Evolutionary conservation across 2,113 vertebrate species (phyloP).

Genomic region (Scomber colias): DNA sequence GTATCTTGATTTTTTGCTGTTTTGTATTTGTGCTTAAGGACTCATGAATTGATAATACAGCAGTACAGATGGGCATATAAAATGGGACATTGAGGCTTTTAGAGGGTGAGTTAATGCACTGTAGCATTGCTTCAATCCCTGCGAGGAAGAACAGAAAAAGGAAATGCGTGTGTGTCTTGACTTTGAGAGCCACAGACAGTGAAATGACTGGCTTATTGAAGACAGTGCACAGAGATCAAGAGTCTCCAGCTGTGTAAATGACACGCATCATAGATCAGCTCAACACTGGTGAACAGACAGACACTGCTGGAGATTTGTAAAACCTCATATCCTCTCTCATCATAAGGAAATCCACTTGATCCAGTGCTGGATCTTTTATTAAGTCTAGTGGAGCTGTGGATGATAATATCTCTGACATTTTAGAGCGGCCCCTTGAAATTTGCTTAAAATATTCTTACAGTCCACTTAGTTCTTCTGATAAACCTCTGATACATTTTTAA

Average conservation of each 20-base stretch:
- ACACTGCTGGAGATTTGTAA: slow-evolving; percentile 39
- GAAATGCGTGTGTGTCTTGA: too few relatives aligned
- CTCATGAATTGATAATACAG: too few relatives aligned
- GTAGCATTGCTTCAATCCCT: too few relatives aligned
- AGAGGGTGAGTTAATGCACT: too few relatives aligned
- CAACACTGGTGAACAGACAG: slow-evolving; percentile 32
- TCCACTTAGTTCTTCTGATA: slow-evolving; percentile 14
- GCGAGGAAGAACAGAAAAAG: too few relatives aligned
- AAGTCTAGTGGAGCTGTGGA: not conserved
- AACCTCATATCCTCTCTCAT: slow-evolving; percentile 26
- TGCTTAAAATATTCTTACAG: too few relatives aligned
- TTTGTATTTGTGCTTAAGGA: too few relatives aligned
- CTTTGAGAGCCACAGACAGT: too few relatives aligned
- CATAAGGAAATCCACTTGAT: slow-evolving; percentile 36
- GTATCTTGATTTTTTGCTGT: too few relatives aligned
- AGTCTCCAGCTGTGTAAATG: slow-evolving; percentile 58
- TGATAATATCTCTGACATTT: slow-evolving; percentile 32
- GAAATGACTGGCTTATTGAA: not conserved
- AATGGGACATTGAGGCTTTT: too few relatives aligned
- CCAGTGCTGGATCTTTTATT: slow-evolving; percentile 26
- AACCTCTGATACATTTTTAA: slow-evolving; percentile 2
- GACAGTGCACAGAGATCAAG: not conserved
- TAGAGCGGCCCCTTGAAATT: not conserved
- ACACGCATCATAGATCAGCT: slow-evolving; percentile 27
- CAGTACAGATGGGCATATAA: too few relatives aligned